Conservation (phyloP, 1,140 invertebrate species). For the Elymnias hypermnestra region DNA sequence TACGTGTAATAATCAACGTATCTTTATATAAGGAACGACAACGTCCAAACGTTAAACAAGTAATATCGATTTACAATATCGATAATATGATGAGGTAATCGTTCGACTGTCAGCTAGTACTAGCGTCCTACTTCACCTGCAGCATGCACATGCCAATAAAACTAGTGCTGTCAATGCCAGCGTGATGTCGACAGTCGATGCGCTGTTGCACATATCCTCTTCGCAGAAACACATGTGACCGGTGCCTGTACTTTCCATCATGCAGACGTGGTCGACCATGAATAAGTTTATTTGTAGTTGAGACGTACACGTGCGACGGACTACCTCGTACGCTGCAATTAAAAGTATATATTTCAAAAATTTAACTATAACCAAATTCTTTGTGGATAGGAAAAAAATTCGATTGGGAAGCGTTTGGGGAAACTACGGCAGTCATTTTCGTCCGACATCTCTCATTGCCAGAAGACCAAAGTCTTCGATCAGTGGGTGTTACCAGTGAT, state of each 20-base stretch:
- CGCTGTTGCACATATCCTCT: conserved; percentile 93
- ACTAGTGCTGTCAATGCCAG: conserved; percentile 38
- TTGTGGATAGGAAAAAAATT: too few relatives aligned
- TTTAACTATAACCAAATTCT: background rate
- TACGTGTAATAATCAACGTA: too few relatives aligned
- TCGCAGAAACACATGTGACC: conserved; percentile 99
- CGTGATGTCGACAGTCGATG: conserved; percentile 31
- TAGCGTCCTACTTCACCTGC: conserved; percentile 63
- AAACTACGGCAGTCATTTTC: too few relatives aligned
- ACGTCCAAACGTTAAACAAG: background rate
- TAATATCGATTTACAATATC: conserved; percentile 8
- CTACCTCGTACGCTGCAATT: conserved; percentile 92
- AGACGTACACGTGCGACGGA: conserved; percentile 92
- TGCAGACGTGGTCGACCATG: conserved; percentile 98
- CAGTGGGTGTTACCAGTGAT: too few relatives aligned
- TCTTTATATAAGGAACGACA: too few relatives aligned
- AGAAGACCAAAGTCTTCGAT: too few relatives aligned
- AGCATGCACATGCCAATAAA: conserved; percentile 60
- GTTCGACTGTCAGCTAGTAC: conserved; percentile 28
- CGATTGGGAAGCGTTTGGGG: too few relatives aligned
- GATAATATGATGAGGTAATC: conserved; percentile 21
- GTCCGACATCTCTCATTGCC: too few relatives aligned
- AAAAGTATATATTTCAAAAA: conserved; percentile 42
- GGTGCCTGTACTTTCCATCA: conserved; percentile 97
- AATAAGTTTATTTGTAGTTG: conserved; percentile 96